Evolutionary conservation across 2,888 invertebrate genomes (phyloP).

Genomic region (Perithous albicinctus): DNA sequence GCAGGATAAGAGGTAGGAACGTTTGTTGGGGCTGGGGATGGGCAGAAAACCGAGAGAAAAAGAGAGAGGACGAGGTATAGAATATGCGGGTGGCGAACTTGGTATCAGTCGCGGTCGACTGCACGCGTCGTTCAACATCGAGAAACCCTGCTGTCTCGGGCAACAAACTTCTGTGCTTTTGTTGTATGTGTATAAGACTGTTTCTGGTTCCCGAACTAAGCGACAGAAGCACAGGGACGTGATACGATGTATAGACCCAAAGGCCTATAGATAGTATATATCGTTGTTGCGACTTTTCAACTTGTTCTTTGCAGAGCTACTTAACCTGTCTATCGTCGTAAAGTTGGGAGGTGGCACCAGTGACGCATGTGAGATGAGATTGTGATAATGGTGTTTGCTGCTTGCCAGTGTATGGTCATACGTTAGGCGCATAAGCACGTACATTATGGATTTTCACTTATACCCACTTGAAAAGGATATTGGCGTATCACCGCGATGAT

Average conservation of each 20-base stretch:
- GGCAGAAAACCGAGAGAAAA: no score
- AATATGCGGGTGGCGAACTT: slow-evolving; percentile 74
- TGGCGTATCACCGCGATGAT: slow-evolving; percentile 16
- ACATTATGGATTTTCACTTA: slow-evolving; percentile 10
- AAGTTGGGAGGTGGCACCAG: slow-evolving; percentile 22
- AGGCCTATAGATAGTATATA: neutral
- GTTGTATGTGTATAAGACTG: neutral
- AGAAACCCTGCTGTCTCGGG: slow-evolving; percentile 68
- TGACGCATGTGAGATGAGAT: slow-evolving; percentile 27
- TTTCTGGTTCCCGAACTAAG: neutral
- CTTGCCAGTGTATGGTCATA: neutral
- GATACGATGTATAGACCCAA: neutral
- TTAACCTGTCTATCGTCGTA: slow-evolving; percentile 36
- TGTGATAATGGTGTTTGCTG: slow-evolving; percentile 40
- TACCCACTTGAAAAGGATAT: neutral
- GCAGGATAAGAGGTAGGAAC: slow-evolving; percentile 41
- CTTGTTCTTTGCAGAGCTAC: slow-evolving; percentile 29
- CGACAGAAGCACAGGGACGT: neutral
- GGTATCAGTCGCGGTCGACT: slow-evolving; percentile 75
- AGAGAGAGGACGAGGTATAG: slow-evolving; percentile 42
- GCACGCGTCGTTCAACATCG: slow-evolving; percentile 73
- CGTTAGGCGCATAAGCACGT: slow-evolving; percentile 9
- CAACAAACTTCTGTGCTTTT: slow-evolving; percentile 72
- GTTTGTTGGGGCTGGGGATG: no score
- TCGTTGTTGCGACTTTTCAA: slow-evolving; percentile 5